phyloP scores from a whole-genome alignment of 2,888 invertebrate genomes.

The Amphipoea oculea region DNA sequence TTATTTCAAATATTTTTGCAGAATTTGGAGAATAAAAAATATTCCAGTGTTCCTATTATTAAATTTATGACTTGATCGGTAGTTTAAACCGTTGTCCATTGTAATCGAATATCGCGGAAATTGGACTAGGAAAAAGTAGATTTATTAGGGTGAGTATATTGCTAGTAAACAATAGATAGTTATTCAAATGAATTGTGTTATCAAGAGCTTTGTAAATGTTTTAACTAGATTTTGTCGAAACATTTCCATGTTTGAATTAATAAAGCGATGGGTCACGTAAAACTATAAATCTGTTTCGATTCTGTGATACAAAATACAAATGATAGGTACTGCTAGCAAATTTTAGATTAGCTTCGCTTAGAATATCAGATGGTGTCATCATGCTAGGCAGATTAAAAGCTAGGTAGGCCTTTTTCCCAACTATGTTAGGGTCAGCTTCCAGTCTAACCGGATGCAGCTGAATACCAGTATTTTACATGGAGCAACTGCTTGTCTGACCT shows the following conservation, averaged over 20 bases:
- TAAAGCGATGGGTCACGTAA: neutral
- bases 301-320: neutral
- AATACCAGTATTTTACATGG: too few relatives aligned
- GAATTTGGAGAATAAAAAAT: neutral
- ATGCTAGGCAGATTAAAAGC: too few relatives aligned
- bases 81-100: constrained; percentile 23
- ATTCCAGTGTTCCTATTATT: constrained; percentile 9
- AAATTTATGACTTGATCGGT: constrained; percentile 24
- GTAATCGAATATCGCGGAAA: constrained; percentile 35
- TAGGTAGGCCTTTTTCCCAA: too few relatives aligned
- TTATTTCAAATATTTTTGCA: neutral
- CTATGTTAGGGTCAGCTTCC: too few relatives aligned
- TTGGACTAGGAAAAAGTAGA: constrained; percentile 11
- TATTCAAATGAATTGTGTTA: constrained; percentile 15
- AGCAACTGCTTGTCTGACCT: too few relatives aligned
- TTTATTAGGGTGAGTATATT: constrained; percentile 9
- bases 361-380: neutral
- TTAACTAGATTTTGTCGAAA: neutral
- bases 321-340: neutral
- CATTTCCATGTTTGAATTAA: neutral
- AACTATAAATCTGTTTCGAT: neutral
- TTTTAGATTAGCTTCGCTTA: neutral
- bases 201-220: neutral
- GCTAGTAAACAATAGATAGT: constrained; percentile 9
- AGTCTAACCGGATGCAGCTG: too few relatives aligned